Evolutionary conservation across 2,797 vertebrate species (phyloP).

Genomic region (Oryzias sinensis): DNA sequence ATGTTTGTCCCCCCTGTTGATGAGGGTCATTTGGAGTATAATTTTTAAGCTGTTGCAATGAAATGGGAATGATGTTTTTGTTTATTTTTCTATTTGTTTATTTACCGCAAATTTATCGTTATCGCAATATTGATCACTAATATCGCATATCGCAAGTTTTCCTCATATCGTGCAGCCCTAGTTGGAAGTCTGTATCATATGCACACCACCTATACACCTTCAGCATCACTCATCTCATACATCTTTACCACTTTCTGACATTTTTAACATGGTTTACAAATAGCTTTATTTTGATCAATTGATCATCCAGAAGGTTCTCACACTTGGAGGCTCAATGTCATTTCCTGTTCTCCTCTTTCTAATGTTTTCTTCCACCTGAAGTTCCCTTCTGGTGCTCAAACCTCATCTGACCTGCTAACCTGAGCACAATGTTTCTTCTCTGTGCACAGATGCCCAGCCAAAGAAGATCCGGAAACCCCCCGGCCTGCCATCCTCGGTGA

Average conservation of each 20-base stretch:
- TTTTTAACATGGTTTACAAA: not conserved
- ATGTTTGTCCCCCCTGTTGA: too few species aligned
- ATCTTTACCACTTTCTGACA: not conserved
- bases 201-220: not conserved
- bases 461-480: constrained; percentile 99
- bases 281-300: not conserved
- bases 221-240: not conserved
- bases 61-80: too few species aligned
- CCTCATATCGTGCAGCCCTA: too few species aligned
- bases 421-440: constrained; percentile 9
- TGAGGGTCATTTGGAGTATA: too few species aligned
- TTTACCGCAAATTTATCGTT: too few species aligned
- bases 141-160: too few species aligned
- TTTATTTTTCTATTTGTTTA: too few species aligned
- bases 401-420: constrained; percentile 33
- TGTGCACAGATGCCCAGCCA: constrained; percentile 85
- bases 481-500: constrained; percentile 97
- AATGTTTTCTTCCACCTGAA: constrained; percentile 17
- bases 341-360: constrained; percentile 3
- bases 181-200: not conserved
- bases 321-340: constrained; percentile 1
- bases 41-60: too few species aligned
- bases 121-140: too few species aligned
- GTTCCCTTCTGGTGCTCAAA: constrained; percentile 17
- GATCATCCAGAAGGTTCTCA: too few species aligned